phyloP scores from a whole-genome alignment of 2,113 vertebrate species.

The human (Homo sapiens) region DNA sequence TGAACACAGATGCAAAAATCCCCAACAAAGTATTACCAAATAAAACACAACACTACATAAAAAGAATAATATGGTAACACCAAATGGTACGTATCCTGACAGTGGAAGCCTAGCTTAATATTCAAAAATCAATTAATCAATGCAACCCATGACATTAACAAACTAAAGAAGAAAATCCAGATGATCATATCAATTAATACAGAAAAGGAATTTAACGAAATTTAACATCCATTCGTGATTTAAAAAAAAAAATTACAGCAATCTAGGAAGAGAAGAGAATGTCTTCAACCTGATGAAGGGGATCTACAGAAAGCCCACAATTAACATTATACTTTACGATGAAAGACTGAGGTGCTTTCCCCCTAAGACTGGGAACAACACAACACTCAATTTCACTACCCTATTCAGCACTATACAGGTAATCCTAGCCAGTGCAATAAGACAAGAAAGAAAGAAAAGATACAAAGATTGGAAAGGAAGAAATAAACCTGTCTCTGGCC shows the following conservation, averaged over 20 bases:
- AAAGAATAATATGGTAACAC: not conserved
- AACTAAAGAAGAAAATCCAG: conserved; percentile 5
- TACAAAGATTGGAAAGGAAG: not conserved
- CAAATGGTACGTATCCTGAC: not conserved
- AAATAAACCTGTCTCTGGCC: not conserved
- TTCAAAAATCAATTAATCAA: not conserved
- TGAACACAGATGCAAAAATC: not conserved
- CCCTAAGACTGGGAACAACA: not conserved
- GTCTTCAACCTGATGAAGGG: not conserved
- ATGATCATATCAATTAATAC: not conserved
- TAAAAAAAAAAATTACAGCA: not conserved
- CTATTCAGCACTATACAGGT: not conserved
- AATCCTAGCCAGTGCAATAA: not conserved
- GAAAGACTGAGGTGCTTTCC: not conserved
- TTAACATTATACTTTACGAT: not conserved
- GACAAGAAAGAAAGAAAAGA: not conserved
- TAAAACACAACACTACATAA: not conserved
- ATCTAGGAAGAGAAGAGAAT: not conserved
- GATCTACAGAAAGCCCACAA: not conserved
- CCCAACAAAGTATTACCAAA: not conserved
- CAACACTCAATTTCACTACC: not conserved
- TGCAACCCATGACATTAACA: conserved; percentile 4
- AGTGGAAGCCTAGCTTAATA: not conserved
- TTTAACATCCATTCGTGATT: not conserved
- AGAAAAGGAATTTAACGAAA: not conserved